Base-by-base conservation (phyloP, 1,140 invertebrate species). In the Diorhabda carinulata region DNA sequence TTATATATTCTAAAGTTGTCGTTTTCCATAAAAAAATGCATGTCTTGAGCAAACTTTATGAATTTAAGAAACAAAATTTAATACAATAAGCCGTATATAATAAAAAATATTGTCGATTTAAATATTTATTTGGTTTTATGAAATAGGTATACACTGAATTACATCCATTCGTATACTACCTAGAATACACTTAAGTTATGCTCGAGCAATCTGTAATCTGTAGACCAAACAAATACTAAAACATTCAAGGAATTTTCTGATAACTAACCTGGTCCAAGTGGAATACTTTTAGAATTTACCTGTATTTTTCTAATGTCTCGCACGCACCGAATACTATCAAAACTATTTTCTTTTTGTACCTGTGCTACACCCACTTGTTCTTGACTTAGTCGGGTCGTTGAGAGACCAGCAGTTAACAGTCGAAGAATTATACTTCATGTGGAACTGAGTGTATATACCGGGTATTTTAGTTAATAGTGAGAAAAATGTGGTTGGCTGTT, bases 301-400 rank as follows among this genome's bases (percentile, higher is more conserved):
- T 52, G 3, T 57, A 57, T 41, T 43, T 6, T 57, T 65, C 68
- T 25, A 41, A n/a, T 61, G 45, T 47, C 43, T 43, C 44, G 56
- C 57, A 10, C 41, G 41, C 61, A 25, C 25, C 40, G 25, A 10
- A 6, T 8, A 43, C 41, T 43, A 63, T 71, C 74, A 67, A 76
- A 76, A 75, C 71, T 76, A 25, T 40, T 65, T 76, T 73, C 70
- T 63, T 71, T 62, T 69, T 69, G 71, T 77, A 77, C 76, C 76
- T 77, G 76, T 70, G 72, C 64, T 70, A 77, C 76, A 77, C 76
- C 76, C 76, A 77, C 74, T 77, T 77, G 73, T 77, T 75, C 71
- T 74, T 71, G 67, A 70, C 45, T 67, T 62, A 44, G 44, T 8
- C 47, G 25, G 9, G 41, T 40, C 52, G 64, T n/a, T 42, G 64